Percentiles rank a stretch among this genome's conserved stretches.
Conservation (phyloP, 2,888 invertebrate genomes). For the Chorisops tibialis region DNA sequence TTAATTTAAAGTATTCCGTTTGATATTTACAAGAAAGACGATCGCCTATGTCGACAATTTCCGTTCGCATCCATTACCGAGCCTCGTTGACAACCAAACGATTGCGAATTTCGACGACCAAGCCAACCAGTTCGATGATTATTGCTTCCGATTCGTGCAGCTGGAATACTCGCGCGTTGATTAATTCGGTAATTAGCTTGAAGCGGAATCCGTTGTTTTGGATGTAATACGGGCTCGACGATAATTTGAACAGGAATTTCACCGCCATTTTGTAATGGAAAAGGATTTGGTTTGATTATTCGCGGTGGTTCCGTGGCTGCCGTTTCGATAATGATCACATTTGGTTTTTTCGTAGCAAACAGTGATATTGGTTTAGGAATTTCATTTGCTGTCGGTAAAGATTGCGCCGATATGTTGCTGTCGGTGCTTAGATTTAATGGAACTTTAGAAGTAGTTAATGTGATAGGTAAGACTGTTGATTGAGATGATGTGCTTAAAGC, state of each 20-base stretch:
- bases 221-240: neutral
- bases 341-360: slow-evolving; percentile 7
- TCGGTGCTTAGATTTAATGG: neutral
- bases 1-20: neutral
- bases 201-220: neutral
- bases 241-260: slow-evolving; percentile 18
- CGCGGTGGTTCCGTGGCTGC: neutral
- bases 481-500: neutral
- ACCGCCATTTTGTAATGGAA: neutral
- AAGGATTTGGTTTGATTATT: neutral
- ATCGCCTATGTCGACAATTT: slow-evolving; percentile 40
- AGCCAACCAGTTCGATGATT: too few relatives aligned
- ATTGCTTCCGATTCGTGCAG: neutral
- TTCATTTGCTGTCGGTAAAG: too few relatives aligned
- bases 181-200: neutral
- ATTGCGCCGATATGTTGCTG: too few relatives aligned
- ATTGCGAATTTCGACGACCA: neutral
- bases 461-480: neutral
- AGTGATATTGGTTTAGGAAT: neutral
- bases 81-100: slow-evolving; percentile 22
- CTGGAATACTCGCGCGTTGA: neutral
- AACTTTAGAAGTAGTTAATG: neutral
- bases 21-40: slow-evolving; percentile 15
- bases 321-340: neutral
- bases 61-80: slow-evolving; percentile 40